Conservation (phyloP, 2,888 invertebrate species). For the Silvanus unidentatus region DNA sequence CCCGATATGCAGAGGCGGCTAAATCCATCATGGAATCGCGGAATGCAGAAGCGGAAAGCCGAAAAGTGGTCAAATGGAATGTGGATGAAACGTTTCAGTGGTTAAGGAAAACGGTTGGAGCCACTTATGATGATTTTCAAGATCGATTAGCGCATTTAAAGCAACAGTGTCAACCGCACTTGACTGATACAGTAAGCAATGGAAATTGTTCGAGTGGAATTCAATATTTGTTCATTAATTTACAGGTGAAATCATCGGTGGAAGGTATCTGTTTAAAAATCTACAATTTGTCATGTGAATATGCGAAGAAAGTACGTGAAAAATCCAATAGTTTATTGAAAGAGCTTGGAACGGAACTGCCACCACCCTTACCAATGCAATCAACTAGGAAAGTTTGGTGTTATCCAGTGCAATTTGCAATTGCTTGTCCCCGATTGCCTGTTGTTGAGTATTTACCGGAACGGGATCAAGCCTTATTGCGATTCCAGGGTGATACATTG, state of each 20-base stretch:
- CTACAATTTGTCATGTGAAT: constrained; percentile 85
- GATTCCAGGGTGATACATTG: constrained; percentile 83
- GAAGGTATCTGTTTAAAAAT: constrained; percentile 94
- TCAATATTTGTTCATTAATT: too few species aligned
- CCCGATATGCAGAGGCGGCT: constrained; percentile 86
- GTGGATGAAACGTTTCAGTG: constrained; percentile 96
- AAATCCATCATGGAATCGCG: constrained; percentile 95
- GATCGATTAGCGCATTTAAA: constrained; percentile 84
- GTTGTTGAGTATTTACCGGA: constrained; percentile 81
- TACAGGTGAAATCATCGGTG: constrained; percentile 74
- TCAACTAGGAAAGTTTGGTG: constrained; percentile 88
- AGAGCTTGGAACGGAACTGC: constrained; percentile 70
- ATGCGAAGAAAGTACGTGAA: constrained; percentile 84
- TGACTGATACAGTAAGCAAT: constrained; percentile 72
- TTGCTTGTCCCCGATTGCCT: constrained; percentile 80
- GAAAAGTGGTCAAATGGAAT: constrained; percentile 98
- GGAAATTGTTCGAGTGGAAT: too few species aligned
- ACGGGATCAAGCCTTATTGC: constrained; percentile 76
- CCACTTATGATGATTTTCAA: constrained; percentile 90
- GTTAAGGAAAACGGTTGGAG: constrained; percentile 87
- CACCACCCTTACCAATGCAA: constrained; percentile 56
- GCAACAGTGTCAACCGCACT: constrained; percentile 92
- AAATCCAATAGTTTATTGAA: constrained; percentile 80
- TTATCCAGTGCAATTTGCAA: constrained; percentile 87
- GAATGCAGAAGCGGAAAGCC: constrained; percentile 85